Base-by-base conservation (phyloP, 2,113 vertebrate species). In the Eulacestoma nigropectus region DNA sequence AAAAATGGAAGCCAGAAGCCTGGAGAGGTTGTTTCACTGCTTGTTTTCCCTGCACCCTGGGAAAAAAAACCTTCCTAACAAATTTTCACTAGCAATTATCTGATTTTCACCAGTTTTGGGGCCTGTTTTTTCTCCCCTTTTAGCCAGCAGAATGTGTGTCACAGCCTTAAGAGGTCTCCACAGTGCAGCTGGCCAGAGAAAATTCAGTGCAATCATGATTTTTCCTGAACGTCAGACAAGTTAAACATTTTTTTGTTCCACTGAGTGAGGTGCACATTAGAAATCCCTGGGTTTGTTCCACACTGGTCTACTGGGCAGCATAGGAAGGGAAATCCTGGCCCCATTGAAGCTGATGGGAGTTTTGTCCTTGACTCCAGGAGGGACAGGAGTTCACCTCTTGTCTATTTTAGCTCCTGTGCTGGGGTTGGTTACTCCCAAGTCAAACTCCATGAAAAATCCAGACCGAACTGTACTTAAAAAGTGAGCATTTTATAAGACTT, bases 381-480 rank as follows among this genome's bases (percentile, higher is more conserved):
- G 60, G 41, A n/a, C 60, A 33, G 55, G 79, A 60, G 59, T 67
- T 84, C 85, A 84, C 44, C 44, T 78, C 68, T 75, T 80, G 44
- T 74, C 41, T 73, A 1, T 55, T 30, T 67, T 57, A 92, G 42
- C 79, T 92, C 68, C 90, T 49, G 13, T 56, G 92, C 75, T 89
- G 64, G 64, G 90, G 44, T 78, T 72, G 75, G 93, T 90, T 88
- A 69, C 68, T 95, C 75, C 80, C 22, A 52, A 67, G 64, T 89
- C 87, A 94, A 93, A 90, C 79, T 64, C 82, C 68, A 68, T 86
- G 85, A 88, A 90, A 89, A 94, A 92, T 81, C 88, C n/a, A 78
- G 88, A 56, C 68, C 0, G 11, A 93, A 25, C 37, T 46, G 72
- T 32, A 75, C 87, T 93, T 90, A 49, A 95, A 83, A 96, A 92